phyloP scores from a whole-genome alignment of 2,888 invertebrate species.

The Seira ritae region DNA sequence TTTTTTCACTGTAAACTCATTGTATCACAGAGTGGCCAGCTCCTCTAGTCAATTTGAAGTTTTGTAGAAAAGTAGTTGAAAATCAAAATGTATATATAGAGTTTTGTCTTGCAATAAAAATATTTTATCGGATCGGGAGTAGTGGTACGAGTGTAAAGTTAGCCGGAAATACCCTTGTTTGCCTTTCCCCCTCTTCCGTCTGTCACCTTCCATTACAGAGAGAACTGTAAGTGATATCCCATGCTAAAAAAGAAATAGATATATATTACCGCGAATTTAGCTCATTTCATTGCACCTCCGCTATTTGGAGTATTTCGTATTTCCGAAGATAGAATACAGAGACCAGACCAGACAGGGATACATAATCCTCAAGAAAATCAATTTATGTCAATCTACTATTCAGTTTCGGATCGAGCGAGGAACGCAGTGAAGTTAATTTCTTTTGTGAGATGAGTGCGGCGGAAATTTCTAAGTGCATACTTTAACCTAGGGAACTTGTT shows the following conservation, averaged over 20 bases:
- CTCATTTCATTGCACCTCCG: no score
- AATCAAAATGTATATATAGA: neutral
- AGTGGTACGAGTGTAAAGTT: constrained; percentile 18
- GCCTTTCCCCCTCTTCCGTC: neutral
- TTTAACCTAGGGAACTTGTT: no score
- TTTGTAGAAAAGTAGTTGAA: neutral
- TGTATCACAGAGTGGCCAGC: neutral
- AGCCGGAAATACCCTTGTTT: neutral
- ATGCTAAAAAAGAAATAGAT: no score
- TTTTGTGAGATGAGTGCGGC: constrained; percentile 27
- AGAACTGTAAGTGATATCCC: no score
- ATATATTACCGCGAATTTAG: no score
- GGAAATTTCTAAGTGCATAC: constrained; percentile 77
- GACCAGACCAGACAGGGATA: neutral
- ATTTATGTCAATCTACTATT: neutral
- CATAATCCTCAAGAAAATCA: neutral
- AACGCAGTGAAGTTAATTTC: constrained; percentile 4
- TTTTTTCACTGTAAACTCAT: neutral
- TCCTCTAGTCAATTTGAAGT: neutral
- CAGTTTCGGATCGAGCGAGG: neutral
- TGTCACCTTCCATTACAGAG: no score
- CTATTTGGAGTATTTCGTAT: no score
- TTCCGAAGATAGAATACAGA: neutral
- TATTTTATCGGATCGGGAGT: neutral
- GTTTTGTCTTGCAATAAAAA: neutral